phyloP scores from a whole-genome alignment of 2,888 invertebrate species.

The Smittia sp. region DNA sequence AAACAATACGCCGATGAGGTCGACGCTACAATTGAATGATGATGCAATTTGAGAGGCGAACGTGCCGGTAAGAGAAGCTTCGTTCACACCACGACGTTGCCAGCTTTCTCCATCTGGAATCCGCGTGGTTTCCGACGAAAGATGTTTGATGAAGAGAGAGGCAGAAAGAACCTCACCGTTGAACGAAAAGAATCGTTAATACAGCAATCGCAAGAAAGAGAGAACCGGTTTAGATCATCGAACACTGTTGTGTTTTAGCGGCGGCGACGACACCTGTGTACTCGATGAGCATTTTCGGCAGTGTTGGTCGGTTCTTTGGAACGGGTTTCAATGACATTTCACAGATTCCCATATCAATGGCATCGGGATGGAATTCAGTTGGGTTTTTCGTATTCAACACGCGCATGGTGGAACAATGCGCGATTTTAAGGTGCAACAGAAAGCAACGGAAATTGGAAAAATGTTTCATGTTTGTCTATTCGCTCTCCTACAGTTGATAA shows the following conservation, averaged over 20 bases:
- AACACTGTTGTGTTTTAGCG: background rate
- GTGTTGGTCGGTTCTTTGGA: background rate
- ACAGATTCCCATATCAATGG: constrained; percentile 21
- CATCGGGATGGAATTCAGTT: background rate
- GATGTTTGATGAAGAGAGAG: background rate
- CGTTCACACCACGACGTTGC: constrained; percentile 13
- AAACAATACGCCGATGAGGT: background rate
- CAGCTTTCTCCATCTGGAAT: constrained; percentile 27
- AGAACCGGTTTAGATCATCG: constrained; percentile 32
- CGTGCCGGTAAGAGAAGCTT: background rate
- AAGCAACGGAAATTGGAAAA: constrained; percentile 34
- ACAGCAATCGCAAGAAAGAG: background rate
- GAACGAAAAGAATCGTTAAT: constrained; percentile 27
- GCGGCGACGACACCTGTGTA: constrained; percentile 33
- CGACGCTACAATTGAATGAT: constrained; percentile 3
- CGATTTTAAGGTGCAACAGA: constrained; percentile 33
- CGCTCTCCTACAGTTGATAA: constrained; percentile 10
- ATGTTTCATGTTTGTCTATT: constrained; percentile 21
- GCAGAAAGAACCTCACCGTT: constrained; percentile 12
- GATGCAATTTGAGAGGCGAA: constrained; percentile 29
- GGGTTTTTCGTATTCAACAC: background rate
- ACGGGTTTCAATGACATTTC: constrained; percentile 40
- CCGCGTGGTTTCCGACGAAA: constrained; percentile 28
- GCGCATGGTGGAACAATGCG: constrained; percentile 13
- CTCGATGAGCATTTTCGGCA: background rate